Evolutionary conservation across 1,140 invertebrate species (phyloP), one percentile per base, ranked within the genome.

Genomic region (Meteorus sp.): DNA sequence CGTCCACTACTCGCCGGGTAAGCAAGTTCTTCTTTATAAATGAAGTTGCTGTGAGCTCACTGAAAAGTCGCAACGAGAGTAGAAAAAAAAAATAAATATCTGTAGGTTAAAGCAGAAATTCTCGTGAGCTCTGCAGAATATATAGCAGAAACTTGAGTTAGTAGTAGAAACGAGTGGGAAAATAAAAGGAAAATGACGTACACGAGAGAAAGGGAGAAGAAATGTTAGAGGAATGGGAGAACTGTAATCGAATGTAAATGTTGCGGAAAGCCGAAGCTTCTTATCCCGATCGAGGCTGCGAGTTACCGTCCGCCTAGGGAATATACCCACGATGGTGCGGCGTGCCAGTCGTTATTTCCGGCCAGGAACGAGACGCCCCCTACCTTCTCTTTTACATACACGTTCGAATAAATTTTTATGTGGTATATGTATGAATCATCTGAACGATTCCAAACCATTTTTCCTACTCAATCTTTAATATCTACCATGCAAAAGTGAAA

Each of bases 191-290:
- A 23, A n/a, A 41, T 41, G 37, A n/a, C n/a, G 22, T 43, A 22
- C 51, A 43, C 22, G 9, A 13, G 19, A 53, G 35, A 37, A 56
- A 48, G 57, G 31, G 50, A 47, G 47, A 51, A 60, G 27, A 15
- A 29, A 47, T 59, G 51, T 59, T 51, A 57, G 59, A 59, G n/a
- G 39, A 56, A 48, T 9, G 37, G 29, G 31, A 29, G 19, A 61
- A 63, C 57, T 65, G 62, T 67, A 71, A 69, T 69, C 66, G 68
- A 73, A 73, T 74, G 73, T 74, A 75, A 75, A 73, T 74, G 70
- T 74, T 70, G 66, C 65, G 71, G 66, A 71, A 73, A 73, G 64
- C 64, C 65, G 59, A 66, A 65, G 64, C 64, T 65, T 63, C 63
- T 74, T 73, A 72, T 71, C 68, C 63, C 51, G 60, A 66, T 63